These are phyloP conservation scores for Antedon mediterranea DNA, from an alignment of 53 echinoderm and acorn worm species.

Conservation along the genomic window DNA sequence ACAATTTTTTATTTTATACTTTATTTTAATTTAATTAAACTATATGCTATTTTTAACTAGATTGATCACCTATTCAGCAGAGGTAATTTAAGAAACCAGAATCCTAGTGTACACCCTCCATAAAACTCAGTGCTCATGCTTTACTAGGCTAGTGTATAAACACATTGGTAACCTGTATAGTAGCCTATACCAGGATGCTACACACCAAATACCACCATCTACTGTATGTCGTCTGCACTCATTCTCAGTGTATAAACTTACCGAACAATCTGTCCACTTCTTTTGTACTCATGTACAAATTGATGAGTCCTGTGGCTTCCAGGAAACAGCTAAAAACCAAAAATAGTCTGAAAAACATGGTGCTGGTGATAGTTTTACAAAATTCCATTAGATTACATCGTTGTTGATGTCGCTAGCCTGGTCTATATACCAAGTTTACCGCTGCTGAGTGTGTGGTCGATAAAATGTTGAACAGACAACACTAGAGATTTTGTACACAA, in stretches of 20 bases:
- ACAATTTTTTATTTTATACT: too few species aligned
- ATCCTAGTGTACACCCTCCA: too few species aligned
- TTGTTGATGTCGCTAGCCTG: background rate
- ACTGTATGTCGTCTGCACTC: too few species aligned
- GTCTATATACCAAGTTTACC: background rate
- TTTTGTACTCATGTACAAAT: slow-evolving; percentile 30
- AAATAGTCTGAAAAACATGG: background rate
- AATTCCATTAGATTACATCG: background rate
- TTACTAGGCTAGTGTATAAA: too few species aligned
- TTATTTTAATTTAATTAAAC: too few species aligned
- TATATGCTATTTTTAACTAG: too few species aligned
- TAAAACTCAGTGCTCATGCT: too few species aligned
- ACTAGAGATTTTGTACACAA: background rate
- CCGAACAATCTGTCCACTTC: slow-evolving; percentile 26
- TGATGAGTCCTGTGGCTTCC: slow-evolving; percentile 15
- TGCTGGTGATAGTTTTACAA: background rate
- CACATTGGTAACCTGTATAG: too few species aligned
- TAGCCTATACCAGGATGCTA: too few species aligned
- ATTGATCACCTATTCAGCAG: too few species aligned
- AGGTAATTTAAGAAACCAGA: too few species aligned
- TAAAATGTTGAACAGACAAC: background rate
- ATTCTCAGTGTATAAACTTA: slow-evolving; percentile 7
- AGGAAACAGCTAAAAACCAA: background rate
- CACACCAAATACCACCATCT: too few species aligned
- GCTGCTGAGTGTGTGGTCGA: background rate